Percentiles rank a stretch among this genome's conserved stretches.
These are phyloP conservation scores for Pristiophorus japonicus DNA, from an alignment of 2,113 vertebrate species.

Conservation along the genomic window DNA sequence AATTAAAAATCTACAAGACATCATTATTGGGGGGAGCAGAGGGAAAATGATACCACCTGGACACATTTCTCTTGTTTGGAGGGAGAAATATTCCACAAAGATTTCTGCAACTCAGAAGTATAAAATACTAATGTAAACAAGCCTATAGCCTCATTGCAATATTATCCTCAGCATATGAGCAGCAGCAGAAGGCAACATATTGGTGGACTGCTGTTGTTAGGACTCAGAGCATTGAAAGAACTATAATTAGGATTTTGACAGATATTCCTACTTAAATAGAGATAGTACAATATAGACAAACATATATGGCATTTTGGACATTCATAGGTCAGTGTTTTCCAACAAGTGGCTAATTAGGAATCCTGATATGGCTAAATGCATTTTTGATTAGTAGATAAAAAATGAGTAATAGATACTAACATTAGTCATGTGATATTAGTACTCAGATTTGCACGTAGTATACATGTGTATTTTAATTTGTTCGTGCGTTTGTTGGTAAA, in stretches of 20 bases:
- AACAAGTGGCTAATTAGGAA: background rate
- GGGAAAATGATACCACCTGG: background rate
- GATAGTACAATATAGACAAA: background rate
- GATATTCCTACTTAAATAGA: background rate
- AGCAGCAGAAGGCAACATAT: background rate
- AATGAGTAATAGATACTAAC: background rate
- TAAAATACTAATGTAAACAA: background rate
- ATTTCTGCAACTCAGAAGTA: background rate
- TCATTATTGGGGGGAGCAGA: background rate
- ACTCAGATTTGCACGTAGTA: background rate
- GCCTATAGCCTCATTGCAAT: background rate
- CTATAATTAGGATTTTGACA: background rate
- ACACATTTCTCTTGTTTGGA: background rate
- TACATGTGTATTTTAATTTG: background rate
- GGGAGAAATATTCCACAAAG: background rate
- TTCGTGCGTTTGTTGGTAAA: background rate
- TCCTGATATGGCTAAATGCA: background rate
- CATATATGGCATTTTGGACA: background rate
- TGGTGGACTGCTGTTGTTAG: background rate
- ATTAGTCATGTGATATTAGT: background rate
- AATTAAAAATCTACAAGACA: background rate
- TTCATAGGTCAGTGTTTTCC: background rate
- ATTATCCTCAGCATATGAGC: background rate
- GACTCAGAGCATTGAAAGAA: background rate
- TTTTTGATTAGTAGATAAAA: background rate